phyloP scores from a whole-genome alignment of 2,797 vertebrate genomes.

The Xyrichtys novacula region DNA sequence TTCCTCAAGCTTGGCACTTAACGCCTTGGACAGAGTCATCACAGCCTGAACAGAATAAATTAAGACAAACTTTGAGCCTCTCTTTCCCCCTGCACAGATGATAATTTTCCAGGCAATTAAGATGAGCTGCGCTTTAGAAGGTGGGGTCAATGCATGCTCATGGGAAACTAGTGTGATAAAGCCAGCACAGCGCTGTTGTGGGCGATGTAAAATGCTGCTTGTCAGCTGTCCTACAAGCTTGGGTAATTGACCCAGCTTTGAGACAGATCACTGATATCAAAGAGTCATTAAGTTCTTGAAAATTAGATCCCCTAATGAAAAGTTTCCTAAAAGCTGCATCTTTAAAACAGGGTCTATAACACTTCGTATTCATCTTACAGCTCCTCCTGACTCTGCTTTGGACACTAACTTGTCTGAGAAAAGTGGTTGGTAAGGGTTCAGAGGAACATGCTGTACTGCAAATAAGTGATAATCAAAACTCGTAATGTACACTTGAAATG shows the following conservation, averaged over 20 bases:
- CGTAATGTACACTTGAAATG: too few relatives aligned
- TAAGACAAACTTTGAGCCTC: constrained; percentile 64
- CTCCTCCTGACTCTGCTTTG: not conserved
- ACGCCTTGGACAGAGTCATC: constrained; percentile 60
- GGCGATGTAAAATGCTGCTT: constrained; percentile 69
- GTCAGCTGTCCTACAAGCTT: constrained; percentile 79
- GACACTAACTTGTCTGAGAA: not conserved
- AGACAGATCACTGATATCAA: constrained; percentile 71
- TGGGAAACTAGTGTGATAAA: constrained; percentile 64
- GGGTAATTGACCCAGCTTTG: constrained; percentile 75
- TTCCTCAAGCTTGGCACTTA: constrained; percentile 73
- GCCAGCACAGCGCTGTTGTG: constrained; percentile 58
- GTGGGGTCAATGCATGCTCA: constrained; percentile 73
- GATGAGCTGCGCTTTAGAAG: constrained; percentile 61
- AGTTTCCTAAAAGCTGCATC: constrained; percentile 39
- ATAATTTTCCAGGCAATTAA: constrained; percentile 82
- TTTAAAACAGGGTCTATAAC: constrained; percentile 19
- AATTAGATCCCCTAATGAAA: constrained; percentile 50
- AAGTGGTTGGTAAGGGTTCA: not conserved
- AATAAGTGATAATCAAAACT: too few relatives aligned
- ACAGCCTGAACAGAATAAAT: constrained; percentile 61
- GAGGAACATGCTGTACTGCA: too few relatives aligned
- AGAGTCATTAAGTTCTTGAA: constrained; percentile 66
- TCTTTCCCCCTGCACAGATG: constrained; percentile 73
- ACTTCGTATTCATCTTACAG: constrained; percentile 7